A percentile compares a stretch with the other conserved stretches of the same genome.
Conservation (phyloP, 2,888 invertebrate genomes). For the Fragum whitleyi region DNA sequence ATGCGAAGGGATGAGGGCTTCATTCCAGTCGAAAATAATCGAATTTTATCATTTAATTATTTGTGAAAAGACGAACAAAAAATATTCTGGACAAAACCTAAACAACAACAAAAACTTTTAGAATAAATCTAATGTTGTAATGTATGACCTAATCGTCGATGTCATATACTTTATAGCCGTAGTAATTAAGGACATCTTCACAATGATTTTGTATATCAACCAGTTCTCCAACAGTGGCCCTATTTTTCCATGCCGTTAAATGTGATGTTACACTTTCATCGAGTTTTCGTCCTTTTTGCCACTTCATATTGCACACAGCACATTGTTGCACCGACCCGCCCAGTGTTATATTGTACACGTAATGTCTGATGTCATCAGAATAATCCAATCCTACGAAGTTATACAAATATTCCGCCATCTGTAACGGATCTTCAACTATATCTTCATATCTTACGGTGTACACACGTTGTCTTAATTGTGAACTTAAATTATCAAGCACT, state of each 20-base stretch:
- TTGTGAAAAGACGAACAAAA: too few relatives aligned
- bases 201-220: conserved; percentile 5
- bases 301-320: neutral
- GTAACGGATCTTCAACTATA: neutral
- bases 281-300: neutral
- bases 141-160: neutral
- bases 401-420: neutral
- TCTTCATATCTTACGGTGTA: conserved; percentile 10
- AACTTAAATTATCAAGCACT: neutral
- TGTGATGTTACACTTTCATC: neutral
- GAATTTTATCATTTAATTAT: too few relatives aligned
- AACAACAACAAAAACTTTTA: too few relatives aligned
- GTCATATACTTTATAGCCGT: conserved; percentile 11
- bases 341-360: conserved; percentile 10
- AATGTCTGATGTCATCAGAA: neutral
- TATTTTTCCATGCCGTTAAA: neutral
- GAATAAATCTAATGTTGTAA: too few relatives aligned
- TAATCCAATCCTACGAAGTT: neutral
- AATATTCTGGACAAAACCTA: too few relatives aligned
- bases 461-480: neutral
- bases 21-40: too few relatives aligned
- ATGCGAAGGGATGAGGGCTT: too few relatives aligned
- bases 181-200: neutral
- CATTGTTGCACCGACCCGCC: neutral
- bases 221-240: neutral